phyloP scores from a whole-genome alignment of 2,888 invertebrate species.

The Himalopsyche japonica region DNA sequence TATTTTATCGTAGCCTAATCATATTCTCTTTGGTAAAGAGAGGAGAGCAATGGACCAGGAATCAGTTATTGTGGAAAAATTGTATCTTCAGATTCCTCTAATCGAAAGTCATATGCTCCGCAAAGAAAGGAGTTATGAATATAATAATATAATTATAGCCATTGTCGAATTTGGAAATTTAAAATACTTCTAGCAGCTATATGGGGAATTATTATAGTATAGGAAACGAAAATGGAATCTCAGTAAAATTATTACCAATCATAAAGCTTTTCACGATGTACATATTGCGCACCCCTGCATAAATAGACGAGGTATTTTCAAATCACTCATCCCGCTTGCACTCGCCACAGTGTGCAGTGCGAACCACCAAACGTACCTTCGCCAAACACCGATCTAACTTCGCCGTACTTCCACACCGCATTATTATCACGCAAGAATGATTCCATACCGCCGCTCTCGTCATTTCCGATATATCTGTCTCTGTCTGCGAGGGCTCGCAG shows the following conservation, averaged over 20 bases:
- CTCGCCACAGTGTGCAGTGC: neutral
- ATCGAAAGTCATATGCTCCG: too few relatives aligned
- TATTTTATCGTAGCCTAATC: too few relatives aligned
- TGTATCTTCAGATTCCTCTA: too few relatives aligned
- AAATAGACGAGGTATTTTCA: neutral
- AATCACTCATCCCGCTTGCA: neutral
- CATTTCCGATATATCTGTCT: neutral
- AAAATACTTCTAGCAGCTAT: too few relatives aligned
- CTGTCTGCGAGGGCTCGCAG: neutral
- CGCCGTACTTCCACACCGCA: constrained; percentile 1
- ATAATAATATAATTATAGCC: too few relatives aligned
- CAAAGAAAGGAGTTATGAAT: too few relatives aligned
- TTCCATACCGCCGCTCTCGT: neutral
- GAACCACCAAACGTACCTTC: neutral
- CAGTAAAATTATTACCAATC: neutral
- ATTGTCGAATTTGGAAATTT: too few relatives aligned
- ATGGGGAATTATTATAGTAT: too few relatives aligned
- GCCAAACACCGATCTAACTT: neutral
- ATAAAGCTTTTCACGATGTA: neutral
- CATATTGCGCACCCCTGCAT: neutral
- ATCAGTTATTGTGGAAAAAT: too few relatives aligned
- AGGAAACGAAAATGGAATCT: too few relatives aligned
- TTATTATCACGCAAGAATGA: neutral
- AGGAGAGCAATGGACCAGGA: too few relatives aligned
- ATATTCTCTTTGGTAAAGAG: too few relatives aligned